These are phyloP conservation scores for Drosophila affinis DNA, from an alignment of 2,888 invertebrate species.

Conservation along the genomic window DNA sequence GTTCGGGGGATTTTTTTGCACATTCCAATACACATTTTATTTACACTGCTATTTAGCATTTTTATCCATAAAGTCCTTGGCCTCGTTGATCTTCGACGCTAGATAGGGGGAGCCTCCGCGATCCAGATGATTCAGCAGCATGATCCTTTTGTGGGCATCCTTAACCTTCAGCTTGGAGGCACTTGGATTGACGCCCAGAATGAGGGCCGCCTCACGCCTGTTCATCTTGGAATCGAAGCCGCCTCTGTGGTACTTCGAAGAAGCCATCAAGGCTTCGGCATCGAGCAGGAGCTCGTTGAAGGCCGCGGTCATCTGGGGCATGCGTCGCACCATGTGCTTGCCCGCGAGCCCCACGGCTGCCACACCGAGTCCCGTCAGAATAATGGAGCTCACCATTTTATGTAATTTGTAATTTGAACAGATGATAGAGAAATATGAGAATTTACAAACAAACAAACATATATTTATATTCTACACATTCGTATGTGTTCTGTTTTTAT, in stretches of 20 bases:
- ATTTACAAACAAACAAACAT: neutral
- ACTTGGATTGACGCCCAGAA: slow-evolving; percentile 90
- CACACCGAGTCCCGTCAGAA: slow-evolving; percentile 94
- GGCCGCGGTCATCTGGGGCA: slow-evolving; percentile 90
- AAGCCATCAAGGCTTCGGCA: slow-evolving; percentile 89
- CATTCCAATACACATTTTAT: too few relatives aligned
- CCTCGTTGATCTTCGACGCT: slow-evolving; percentile 99
- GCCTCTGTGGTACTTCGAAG: slow-evolving; percentile 97
- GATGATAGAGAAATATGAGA: neutral
- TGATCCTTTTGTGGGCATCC: slow-evolving; percentile 97
- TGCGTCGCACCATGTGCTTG: slow-evolving; percentile 89
- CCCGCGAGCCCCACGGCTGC: slow-evolving; percentile 96
- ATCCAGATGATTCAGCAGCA: slow-evolving; percentile 99
- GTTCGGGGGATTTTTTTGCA: slow-evolving; percentile 31
- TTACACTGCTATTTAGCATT: slow-evolving; percentile 61
- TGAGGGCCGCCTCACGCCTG: slow-evolving; percentile 95
- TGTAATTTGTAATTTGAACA: too few relatives aligned
- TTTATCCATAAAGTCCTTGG: slow-evolving; percentile 95
- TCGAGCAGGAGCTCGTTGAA: slow-evolving; percentile 94
- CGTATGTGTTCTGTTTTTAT: neutral
- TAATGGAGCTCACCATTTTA: slow-evolving; percentile 89
- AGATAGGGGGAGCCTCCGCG: slow-evolving; percentile 98
- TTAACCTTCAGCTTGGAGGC: slow-evolving; percentile 89
- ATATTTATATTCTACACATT: neutral
- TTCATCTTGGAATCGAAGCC: slow-evolving; percentile 98